phyloP scores from a whole-genome alignment of 2,797 vertebrate species.

The Girardinus metallicus region DNA sequence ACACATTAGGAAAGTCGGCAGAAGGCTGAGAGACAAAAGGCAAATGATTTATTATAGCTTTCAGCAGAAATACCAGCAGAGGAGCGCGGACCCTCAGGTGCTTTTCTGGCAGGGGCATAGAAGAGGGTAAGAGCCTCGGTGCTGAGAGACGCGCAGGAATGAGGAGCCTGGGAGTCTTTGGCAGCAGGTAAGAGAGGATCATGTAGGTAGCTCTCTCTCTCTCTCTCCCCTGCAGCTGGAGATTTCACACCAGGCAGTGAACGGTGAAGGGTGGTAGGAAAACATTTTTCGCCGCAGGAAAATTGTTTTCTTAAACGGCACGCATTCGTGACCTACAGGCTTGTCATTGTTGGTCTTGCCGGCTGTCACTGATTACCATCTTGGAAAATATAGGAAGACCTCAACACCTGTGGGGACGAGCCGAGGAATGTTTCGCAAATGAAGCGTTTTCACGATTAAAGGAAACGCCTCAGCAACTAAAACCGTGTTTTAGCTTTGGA shows the following conservation, averaged over 20 bases:
- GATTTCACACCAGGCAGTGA: constrained; percentile 30
- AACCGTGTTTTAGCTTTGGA: background rate
- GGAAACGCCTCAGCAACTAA: background rate
- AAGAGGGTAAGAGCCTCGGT: constrained; percentile 55
- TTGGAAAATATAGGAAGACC: constrained; percentile 15
- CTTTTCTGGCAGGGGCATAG: constrained; percentile 57
- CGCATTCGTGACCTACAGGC: constrained; percentile 24
- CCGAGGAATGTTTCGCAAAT: constrained; percentile 3
- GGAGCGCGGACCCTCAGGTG: constrained; percentile 71
- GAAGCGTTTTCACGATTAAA: background rate
- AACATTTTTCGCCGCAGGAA: constrained; percentile 25
- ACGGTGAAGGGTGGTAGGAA: constrained; percentile 16
- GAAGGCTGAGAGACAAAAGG: constrained; percentile 72
- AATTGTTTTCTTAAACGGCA: constrained; percentile 42
- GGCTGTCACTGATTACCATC: constrained; percentile 37
- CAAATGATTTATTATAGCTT: constrained; percentile 82
- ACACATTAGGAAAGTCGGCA: constrained; percentile 73
- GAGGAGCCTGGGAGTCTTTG: constrained; percentile 57
- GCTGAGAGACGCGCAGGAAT: constrained; percentile 80
- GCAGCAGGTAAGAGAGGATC: constrained; percentile 32
- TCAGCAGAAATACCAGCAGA: constrained; percentile 75
- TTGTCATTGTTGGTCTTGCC: constrained; percentile 13
- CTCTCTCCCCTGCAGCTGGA: constrained; percentile 29
- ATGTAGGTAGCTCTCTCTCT: constrained; percentile 36
- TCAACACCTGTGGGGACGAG: constrained; percentile 15